Evolutionary conservation across 2,113 vertebrate species (phyloP).

Genomic region (Corapipo altera): DNA sequence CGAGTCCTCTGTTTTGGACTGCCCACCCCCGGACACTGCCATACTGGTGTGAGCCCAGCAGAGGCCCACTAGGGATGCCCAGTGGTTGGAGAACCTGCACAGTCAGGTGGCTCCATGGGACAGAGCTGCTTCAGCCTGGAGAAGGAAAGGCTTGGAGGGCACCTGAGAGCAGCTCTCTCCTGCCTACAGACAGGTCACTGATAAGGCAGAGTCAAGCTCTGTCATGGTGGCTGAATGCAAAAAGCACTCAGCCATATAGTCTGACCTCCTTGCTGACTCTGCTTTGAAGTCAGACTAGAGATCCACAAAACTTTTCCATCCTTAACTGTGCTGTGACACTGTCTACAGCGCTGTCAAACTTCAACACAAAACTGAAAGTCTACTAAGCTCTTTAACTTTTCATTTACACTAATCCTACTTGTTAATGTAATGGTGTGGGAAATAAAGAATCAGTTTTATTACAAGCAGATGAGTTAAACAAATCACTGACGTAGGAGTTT

Average conservation of each 20-base stretch:
- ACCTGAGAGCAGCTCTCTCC: background rate
- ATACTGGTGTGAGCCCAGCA: background rate
- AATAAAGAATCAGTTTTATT: no score
- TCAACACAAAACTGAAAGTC: background rate
- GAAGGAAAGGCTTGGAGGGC: background rate
- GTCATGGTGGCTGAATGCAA: background rate
- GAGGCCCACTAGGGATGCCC: background rate
- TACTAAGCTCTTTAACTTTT: background rate
- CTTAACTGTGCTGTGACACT: background rate
- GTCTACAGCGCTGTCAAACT: background rate
- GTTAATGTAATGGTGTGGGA: background rate
- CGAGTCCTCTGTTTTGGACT: background rate
- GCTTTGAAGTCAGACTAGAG: background rate
- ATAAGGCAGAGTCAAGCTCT: background rate
- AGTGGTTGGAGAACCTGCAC: background rate
- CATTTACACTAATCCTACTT: background rate
- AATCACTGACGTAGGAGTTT: no score
- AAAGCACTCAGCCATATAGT: background rate
- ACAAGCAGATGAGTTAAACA: no score
- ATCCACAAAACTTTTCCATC: background rate
- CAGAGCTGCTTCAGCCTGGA: background rate
- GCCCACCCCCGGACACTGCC: background rate
- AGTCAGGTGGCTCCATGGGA: rapidly evolving
- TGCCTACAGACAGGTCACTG: background rate
- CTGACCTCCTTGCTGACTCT: background rate